Conservation (phyloP, 2,113 vertebrate genomes). For the Xenopus laevis region DNA sequence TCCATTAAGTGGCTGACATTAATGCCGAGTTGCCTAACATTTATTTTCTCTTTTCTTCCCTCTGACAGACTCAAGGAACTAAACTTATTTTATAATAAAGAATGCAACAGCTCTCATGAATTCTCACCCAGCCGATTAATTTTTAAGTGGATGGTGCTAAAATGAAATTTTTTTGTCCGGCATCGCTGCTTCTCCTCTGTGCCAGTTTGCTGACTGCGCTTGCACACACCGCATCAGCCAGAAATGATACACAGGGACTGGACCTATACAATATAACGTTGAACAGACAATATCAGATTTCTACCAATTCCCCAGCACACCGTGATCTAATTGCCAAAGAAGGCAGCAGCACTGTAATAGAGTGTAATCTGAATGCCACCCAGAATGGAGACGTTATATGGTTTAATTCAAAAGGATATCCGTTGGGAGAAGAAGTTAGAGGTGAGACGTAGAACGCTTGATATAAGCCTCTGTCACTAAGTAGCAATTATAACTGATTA, state of each 20-base stretch:
- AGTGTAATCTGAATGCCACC: conserved; percentile 75
- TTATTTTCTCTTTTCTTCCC: too few relatives aligned
- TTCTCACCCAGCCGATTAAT: conserved; percentile 29
- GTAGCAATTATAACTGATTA: too few relatives aligned
- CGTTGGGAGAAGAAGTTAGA: conserved; percentile 57
- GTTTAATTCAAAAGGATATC: conserved; percentile 80
- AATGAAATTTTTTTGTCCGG: conserved; percentile 48
- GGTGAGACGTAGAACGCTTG: conserved; percentile 58
- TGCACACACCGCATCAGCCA: conserved; percentile 58
- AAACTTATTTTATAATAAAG: not conserved
- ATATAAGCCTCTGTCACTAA: too few relatives aligned
- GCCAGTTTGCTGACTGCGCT: conserved; percentile 52
- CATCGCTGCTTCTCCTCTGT: conserved; percentile 64
- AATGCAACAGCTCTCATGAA: conserved; percentile 28
- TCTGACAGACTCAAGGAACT: too few relatives aligned
- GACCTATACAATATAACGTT: conserved; percentile 55
- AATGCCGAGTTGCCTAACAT: too few relatives aligned
- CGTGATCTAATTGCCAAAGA: conserved; percentile 76
- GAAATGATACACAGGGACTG: conserved; percentile 37
- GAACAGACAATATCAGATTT: conserved; percentile 46
- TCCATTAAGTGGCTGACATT: too few relatives aligned
- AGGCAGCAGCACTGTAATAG: conserved; percentile 73
- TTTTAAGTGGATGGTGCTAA: conserved; percentile 33
- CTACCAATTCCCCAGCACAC: conserved; percentile 52
- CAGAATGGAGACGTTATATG: conserved; percentile 67